phyloP scores from a whole-genome alignment of 2,888 invertebrate species.

The Spodoptera littoralis region DNA sequence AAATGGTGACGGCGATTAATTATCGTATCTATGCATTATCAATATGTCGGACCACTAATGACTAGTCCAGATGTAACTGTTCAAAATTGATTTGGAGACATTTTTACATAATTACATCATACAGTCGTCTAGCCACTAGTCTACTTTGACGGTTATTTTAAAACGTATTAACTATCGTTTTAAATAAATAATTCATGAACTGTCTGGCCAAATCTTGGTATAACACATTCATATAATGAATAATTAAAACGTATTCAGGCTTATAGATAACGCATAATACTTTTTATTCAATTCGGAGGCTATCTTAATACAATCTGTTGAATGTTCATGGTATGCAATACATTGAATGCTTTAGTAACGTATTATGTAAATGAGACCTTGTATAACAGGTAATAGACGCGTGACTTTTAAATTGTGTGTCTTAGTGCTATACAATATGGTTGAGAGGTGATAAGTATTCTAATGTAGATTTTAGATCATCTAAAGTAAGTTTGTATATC shows the following conservation, averaged over 20 bases:
- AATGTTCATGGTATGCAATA: slow-evolving; percentile 43
- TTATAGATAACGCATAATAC: slow-evolving; percentile 19
- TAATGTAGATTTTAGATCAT: too few species aligned
- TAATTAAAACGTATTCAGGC: slow-evolving; percentile 10
- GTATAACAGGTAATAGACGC: slow-evolving; percentile 66
- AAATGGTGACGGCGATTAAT: too few species aligned
- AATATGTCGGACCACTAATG: too few species aligned
- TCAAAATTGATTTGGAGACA: too few species aligned
- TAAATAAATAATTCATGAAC: slow-evolving; percentile 41
- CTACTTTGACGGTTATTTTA: slow-evolving; percentile 8
- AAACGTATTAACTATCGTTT: slow-evolving; percentile 9
- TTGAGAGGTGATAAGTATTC: too few species aligned
- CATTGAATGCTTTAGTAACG: slow-evolving; percentile 62
- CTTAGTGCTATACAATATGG: too few species aligned
- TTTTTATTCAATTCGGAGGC: slow-evolving; percentile 59
- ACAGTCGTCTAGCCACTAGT: slow-evolving; percentile 19
- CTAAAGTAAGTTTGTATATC: too few species aligned
- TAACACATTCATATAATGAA: slow-evolving; percentile 23
- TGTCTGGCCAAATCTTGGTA: slow-evolving; percentile 6
- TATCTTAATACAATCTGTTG: slow-evolving; percentile 73
- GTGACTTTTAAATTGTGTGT: slow-evolving; percentile 6
- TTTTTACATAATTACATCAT: slow-evolving; percentile 22
- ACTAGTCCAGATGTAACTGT: too few species aligned
- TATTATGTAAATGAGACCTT: slow-evolving; percentile 74
- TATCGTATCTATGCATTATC: too few species aligned